Base-by-base conservation (phyloP, 2,797 vertebrate species). In the Enteromius radiatus region DNA sequence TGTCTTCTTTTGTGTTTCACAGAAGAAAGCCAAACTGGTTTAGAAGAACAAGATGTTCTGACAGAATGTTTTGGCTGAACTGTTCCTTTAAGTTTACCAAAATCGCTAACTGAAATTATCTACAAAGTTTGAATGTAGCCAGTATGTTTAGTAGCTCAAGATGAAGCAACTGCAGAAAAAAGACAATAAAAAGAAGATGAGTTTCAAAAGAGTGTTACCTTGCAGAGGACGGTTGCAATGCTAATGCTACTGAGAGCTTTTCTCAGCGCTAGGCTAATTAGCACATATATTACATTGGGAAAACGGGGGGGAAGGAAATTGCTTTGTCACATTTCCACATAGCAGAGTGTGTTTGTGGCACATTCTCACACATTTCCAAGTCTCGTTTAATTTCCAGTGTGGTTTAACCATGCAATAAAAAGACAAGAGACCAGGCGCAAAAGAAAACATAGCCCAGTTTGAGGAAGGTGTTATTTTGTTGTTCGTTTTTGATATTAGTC, bases 241-340 rank as follows among this genome's bases (percentile, higher is more conserved):
- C 67, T 61, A 59, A 80, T 31, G 52, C 56, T 43, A 54, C 15
- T 15, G 45, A 76, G 71, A 76, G 61, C 47, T 65, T 67, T 41
- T 52, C 59, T 52, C 28, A 68, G 52, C 52, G 21, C 81, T 64
- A 71, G 45, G 41, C 59, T 86, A 70, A 86, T 86, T 86, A 86
- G 74, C 82, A 86, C 82, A 84, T 81, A 78, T 80, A 80, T 81
- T 84, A 70, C 33, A 19, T 41, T 65, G 31, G 70, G 76, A 21
- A 69, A 54, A 74, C 8, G 28, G 10, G 17, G 73, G 59, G 47
- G 21, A 5, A 80, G 81, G 81, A 83, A 83, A 80, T 71, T 80
- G 82, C 82, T 81, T 78, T 81, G 73, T 47, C 79, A 65, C 75
- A 71, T 81, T 78, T 70, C 56, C 65, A 59, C 80, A 56, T 73